Base-by-base conservation (phyloP, 2,888 invertebrate genomes). In the Zhuqinia jingwanae region DNA sequence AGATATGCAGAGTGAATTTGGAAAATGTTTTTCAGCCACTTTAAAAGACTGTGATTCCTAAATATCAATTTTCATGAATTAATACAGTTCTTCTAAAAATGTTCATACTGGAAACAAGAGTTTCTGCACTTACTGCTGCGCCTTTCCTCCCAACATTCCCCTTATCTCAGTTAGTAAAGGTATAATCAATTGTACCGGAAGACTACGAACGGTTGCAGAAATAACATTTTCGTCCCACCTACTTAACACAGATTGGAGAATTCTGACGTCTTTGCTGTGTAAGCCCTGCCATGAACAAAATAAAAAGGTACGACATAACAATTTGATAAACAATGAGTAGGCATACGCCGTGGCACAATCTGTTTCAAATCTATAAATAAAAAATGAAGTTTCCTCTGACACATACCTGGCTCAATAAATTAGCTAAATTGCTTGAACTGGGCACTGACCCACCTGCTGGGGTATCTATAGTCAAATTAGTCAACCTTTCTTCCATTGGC, bases 401-500 rank as follows among this genome's bases (percentile, higher is more conserved):
- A n/a, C n/a, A n/a, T 88, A 92, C 92, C 91, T 92, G 98, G 80
- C 97, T 94, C 10, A 98, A 92, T 10, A 98, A 93, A 88, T 96
- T 96, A 1, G 96, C 96, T 91, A 97, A 94, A 92, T 96, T 97
- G 91, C 96, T 95, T 0, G 94, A 93, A 87, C 93, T 93, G 1
- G 94, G 93, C n/a, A 93, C 93, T 89, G 93, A 93, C 2, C 92
- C 91, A 8, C 94, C 93, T 85, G 92, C 90, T 47, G 92, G 92
- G 63, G 94, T 93, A 90, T 95, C 95, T 25, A 97, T 92, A 22
- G 95, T 95, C 27, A 98, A 93, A 92, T 97, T 97, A 89, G 96
- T 96, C 25, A 98, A 92, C 42, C 97, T 93, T 10, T 95, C 95
- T 92, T 97, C 97, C 94, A 98, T 95, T 0, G 97, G 96, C 13